Evolutionary conservation across 2,797 vertebrate genomes (phyloP).

Genomic region (Sciurus vulgaris): DNA sequence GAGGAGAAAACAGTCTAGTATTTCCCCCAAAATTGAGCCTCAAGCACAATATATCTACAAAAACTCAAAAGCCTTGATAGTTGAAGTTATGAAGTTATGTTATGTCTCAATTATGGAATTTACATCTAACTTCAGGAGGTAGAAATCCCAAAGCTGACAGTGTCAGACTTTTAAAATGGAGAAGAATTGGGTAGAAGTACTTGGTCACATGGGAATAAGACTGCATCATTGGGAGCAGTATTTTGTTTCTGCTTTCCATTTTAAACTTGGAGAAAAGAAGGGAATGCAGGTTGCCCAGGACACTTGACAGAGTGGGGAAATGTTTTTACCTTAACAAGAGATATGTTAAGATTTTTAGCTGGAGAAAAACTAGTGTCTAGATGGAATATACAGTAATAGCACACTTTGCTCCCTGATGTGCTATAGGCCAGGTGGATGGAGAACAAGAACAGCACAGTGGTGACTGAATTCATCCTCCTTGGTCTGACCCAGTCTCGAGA

Average conservation of each 20-base stretch:
- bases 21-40: neutral
- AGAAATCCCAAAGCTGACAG: neutral
- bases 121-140: neutral
- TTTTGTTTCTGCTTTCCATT: neutral
- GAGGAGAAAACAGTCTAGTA: neutral
- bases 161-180: neutral
- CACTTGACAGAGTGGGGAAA: neutral
- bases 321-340: neutral
- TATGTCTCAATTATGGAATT: neutral
- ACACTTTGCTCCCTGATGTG: neutral
- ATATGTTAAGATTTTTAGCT: neutral
- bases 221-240: neutral
- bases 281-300: neutral
- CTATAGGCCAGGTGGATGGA: conserved; percentile 26
- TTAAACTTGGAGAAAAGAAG: neutral
- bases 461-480: conserved; percentile 74
- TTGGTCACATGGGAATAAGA: neutral
- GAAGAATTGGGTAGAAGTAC: neutral
- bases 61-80: neutral
- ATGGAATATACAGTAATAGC: neutral
- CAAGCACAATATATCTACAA: neutral
- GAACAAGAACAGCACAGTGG: conserved; percentile 41
- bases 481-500: conserved; percentile 70
- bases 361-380: neutral
- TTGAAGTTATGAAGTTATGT: neutral